Evolutionary conservation across 2,888 invertebrate species (phyloP).

Genomic region (Protonemura montana): DNA sequence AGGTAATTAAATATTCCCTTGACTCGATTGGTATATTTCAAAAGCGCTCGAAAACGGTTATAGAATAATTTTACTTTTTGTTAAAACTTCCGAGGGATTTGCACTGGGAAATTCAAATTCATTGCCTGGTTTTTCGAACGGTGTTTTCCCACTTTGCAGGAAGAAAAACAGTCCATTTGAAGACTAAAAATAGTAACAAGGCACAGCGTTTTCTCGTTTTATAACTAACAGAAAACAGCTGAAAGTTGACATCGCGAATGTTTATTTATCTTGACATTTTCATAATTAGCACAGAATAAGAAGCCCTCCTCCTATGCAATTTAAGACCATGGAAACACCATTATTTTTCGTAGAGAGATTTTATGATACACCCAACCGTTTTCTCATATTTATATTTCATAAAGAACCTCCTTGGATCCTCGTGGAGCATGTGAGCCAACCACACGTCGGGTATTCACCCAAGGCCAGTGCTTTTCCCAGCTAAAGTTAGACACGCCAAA

Average conservation of each 20-base stretch:
- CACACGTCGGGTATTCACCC: not conserved
- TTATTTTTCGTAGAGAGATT: not conserved
- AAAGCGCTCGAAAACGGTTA: not conserved
- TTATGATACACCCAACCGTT: not conserved
- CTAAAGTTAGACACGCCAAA: not conserved
- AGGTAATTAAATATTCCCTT: conserved; percentile 7
- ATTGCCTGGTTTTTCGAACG: not conserved
- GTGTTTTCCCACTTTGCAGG: not conserved
- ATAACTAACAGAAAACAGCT: not conserved
- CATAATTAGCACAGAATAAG: not conserved
- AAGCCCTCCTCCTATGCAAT: not conserved
- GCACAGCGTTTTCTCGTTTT: not conserved
- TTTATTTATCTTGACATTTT: not conserved
- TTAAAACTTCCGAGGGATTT: not conserved
- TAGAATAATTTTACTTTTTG: not conserved
- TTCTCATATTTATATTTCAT: not conserved
- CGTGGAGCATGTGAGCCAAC: not conserved
- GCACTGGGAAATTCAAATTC: not conserved
- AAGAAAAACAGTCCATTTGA: not conserved
- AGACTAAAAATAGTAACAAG: not conserved
- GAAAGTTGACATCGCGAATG: not conserved
- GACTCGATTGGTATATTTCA: not conserved
- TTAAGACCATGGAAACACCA: not conserved
- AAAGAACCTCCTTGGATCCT: not conserved
- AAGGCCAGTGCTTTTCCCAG: not conserved